Percentiles rank a stretch among this genome's conserved stretches.
phyloP scores from a whole-genome alignment of 2,113 vertebrate genomes.

The Fulmarus glacialis region DNA sequence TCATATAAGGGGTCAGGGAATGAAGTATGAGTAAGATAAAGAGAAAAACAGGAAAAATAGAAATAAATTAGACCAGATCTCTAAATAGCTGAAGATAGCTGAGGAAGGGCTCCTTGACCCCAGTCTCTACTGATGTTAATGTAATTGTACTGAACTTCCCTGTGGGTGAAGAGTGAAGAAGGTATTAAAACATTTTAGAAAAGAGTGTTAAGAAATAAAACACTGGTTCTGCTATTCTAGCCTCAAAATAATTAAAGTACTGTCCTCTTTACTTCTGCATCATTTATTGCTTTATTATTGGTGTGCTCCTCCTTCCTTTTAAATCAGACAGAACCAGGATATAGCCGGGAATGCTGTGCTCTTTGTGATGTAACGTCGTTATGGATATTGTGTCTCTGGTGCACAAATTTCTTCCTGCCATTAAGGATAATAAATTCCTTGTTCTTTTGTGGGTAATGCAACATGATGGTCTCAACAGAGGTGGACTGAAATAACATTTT shows the following conservation, averaged over 20 bases:
- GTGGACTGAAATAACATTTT: neutral
- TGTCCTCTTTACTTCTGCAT: neutral
- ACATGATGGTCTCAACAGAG: neutral
- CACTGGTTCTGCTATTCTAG: neutral
- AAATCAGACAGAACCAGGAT: neutral
- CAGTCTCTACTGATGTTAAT: neutral
- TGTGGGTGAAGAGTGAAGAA: neutral
- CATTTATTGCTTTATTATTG: neutral
- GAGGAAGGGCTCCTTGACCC: neutral
- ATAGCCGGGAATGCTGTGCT: neutral
- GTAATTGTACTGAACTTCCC: neutral
- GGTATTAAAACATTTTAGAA: neutral
- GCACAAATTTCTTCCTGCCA: neutral
- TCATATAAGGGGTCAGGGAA: neutral
- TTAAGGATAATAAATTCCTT: neutral
- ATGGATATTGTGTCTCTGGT: neutral
- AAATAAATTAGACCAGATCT: neutral
- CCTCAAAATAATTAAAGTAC: neutral
- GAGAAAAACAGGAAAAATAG: neutral
- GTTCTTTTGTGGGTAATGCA: neutral
- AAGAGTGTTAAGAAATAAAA: neutral
- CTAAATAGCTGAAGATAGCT: neutral
- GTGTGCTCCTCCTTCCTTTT: neutral
- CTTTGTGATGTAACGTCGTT: accelerated
- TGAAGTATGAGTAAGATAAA: neutral